Percentiles rank a stretch among this genome's conserved stretches.
Evolutionary conservation across 2,113 vertebrate species (phyloP).

Genomic region (Dromiciops gliroides): DNA sequence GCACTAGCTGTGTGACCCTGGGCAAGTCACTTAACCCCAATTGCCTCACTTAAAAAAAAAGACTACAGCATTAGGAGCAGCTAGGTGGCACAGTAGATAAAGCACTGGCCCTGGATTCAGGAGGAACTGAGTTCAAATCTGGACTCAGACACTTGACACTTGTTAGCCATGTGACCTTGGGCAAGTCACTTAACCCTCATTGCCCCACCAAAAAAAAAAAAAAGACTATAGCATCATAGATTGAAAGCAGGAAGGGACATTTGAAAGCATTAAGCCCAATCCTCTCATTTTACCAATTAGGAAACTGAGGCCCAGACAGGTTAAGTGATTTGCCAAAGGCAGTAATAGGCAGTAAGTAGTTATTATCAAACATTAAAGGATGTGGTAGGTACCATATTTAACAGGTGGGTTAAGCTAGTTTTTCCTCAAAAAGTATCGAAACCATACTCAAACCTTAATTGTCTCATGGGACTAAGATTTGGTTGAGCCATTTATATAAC

Average conservation of each 20-base stretch:
- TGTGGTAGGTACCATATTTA: neutral
- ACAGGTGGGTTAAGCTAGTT: neutral
- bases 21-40: too few relatives aligned
- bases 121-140: too few relatives aligned
- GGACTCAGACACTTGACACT: too few relatives aligned
- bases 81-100: too few relatives aligned
- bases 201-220: too few relatives aligned
- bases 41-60: too few relatives aligned
- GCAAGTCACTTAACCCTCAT: too few relatives aligned
- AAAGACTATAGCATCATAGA: neutral
- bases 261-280: neutral
- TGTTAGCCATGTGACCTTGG: too few relatives aligned
- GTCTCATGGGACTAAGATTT: neutral
- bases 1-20: too few relatives aligned
- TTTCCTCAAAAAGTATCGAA: neutral
- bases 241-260: neutral
- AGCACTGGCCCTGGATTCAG: too few relatives aligned
- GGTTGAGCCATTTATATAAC: neutral
- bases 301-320: neutral
- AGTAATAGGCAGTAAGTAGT: neutral
- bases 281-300: neutral
- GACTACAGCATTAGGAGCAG: too few relatives aligned
- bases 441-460: neutral
- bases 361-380: neutral
- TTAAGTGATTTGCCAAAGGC: neutral